Conservation (phyloP, 2,888 invertebrate genomes). For the Aquatica leii region DNA sequence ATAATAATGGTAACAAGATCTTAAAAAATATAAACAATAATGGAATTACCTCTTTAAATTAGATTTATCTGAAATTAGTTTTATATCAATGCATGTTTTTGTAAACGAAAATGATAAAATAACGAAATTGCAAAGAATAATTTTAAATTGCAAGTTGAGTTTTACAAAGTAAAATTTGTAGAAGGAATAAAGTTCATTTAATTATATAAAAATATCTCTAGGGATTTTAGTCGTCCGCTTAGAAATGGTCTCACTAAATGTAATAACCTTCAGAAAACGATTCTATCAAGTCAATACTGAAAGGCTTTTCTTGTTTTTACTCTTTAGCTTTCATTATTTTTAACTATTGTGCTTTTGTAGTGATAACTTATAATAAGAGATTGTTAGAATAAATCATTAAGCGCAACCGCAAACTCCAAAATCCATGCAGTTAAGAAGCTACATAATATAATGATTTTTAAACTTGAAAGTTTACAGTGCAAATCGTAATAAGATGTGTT, state of each 20-base stretch:
- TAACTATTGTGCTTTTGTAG: constrained; percentile 14
- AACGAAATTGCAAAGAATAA: background rate
- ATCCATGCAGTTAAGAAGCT: too few relatives aligned
- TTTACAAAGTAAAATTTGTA: background rate
- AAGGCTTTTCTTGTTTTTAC: constrained; percentile 8
- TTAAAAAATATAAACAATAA: too few relatives aligned
- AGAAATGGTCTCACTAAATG: constrained; percentile 17
- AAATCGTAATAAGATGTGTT: too few relatives aligned
- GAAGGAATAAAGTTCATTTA: constrained; percentile 20
- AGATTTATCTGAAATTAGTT: too few relatives aligned
- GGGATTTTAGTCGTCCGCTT: constrained; percentile 21
- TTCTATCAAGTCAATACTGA: constrained; percentile 15
- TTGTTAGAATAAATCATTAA: background rate
- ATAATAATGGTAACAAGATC: too few relatives aligned
- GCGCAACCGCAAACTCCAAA: background rate
- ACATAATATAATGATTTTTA: background rate
- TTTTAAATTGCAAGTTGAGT: background rate
- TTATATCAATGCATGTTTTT: too few relatives aligned
- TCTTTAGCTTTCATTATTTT: constrained; percentile 24
- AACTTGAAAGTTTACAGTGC: background rate
- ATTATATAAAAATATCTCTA: constrained; percentile 28
- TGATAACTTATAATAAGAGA: constrained; percentile 21
- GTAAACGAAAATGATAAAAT: too few relatives aligned
- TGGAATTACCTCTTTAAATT: too few relatives aligned
- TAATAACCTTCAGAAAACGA: constrained; percentile 22